Conservation (phyloP, 2,113 vertebrate genomes). For the Dolichotis patagonum region DNA sequence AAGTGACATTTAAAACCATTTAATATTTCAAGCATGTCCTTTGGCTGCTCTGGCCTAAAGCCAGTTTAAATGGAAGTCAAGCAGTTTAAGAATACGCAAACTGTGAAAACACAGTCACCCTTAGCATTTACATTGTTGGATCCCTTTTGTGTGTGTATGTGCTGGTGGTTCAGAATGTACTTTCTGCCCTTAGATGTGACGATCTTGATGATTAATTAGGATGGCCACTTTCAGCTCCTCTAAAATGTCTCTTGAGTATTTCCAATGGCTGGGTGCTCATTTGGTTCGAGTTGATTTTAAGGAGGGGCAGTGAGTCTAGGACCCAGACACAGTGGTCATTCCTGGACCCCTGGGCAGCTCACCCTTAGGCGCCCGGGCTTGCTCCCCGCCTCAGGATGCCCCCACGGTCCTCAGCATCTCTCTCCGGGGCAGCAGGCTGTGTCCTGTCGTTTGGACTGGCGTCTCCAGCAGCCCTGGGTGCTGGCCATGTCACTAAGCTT, state of each 20-base stretch:
- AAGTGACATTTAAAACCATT: conserved; percentile 59
- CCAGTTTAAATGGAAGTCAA: neutral
- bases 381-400: rapidly evolving
- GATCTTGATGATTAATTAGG: neutral
- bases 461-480: neutral
- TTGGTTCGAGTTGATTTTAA: neutral
- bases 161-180: neutral
- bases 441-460: rapidly evolving
- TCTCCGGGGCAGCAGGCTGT: rapidly evolving
- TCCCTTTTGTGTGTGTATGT: neutral
- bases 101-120: neutral
- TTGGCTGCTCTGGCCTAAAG: neutral
- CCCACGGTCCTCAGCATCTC: neutral
- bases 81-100: neutral
- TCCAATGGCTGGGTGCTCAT: neutral
- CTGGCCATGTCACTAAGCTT: neutral
- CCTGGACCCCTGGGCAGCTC: rapidly evolving
- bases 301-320: rapidly evolving
- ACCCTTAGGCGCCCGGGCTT: rapidly evolving
- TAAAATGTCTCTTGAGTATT: neutral
- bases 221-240: neutral
- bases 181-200: neutral
- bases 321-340: neutral
- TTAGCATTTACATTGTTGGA: neutral
- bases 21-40: conserved; percentile 11